Evolutionary conservation across 2,797 vertebrate species (phyloP).

Genomic region (Malurus splendens): DNA sequence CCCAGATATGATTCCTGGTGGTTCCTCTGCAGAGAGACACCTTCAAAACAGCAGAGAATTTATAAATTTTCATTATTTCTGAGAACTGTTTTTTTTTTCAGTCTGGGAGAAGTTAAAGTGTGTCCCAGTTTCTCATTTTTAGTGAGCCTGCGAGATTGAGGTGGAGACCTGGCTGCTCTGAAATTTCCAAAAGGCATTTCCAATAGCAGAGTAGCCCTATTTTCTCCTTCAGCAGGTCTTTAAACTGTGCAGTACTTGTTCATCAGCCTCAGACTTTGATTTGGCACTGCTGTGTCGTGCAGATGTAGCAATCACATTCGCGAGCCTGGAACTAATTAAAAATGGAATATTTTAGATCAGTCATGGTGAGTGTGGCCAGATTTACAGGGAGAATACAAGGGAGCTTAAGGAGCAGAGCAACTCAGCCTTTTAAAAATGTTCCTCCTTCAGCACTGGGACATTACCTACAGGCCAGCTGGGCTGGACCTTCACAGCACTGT

Average conservation of each 20-base stretch:
- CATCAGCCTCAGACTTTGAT: slow-evolving; percentile 71
- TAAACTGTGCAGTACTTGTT: slow-evolving; percentile 55
- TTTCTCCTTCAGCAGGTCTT: slow-evolving; percentile 65
- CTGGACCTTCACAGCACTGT: background rate
- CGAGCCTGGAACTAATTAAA: slow-evolving; percentile 77
- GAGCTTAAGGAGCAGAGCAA: slow-evolving; percentile 51
- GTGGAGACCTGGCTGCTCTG: slow-evolving; percentile 5
- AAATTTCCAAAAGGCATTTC: slow-evolving; percentile 30
- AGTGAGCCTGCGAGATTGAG: background rate
- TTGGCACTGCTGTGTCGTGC: slow-evolving; percentile 63
- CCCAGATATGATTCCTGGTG: background rate
- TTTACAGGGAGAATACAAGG: slow-evolving; percentile 63
- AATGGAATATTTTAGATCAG: slow-evolving; percentile 76
- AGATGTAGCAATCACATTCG: slow-evolving; percentile 68
- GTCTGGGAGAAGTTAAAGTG: background rate
- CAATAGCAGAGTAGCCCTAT: slow-evolving; percentile 39
- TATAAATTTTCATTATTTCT: background rate
- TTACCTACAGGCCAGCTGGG: slow-evolving; percentile 29
- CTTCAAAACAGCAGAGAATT: background rate
- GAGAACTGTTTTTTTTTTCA: background rate
- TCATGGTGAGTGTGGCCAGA: slow-evolving; percentile 68
- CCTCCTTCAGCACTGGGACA: slow-evolving; percentile 10
- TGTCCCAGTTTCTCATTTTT: background rate
- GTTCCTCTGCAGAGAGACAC: background rate
- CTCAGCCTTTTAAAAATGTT: slow-evolving; percentile 49